Evolutionary conservation across 2,797 vertebrate genomes (phyloP), one percentile per base, ranked within the genome.

Genomic region (Salarias fasciatus): DNA sequence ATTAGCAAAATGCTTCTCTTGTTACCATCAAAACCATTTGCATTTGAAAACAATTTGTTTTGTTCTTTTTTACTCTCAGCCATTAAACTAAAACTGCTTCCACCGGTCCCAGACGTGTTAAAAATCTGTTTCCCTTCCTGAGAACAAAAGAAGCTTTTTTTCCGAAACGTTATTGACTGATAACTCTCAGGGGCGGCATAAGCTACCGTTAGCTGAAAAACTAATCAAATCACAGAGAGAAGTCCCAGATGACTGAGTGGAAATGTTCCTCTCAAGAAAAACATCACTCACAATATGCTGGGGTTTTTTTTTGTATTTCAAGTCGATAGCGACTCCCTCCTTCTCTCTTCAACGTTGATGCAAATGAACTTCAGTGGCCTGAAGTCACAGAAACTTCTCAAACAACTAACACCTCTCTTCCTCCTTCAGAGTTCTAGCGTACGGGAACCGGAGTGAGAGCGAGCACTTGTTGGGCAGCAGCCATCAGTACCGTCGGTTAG

Each of bases 111-210:
- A n/a, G n/a, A n/a, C n/a, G n/a, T n/a, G n/a, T n/a, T n/a, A n/a
- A 43, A 37, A 6, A 5, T 38, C 49, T 61, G 14, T 45, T 24
- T n/a, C 29, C 4, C 29, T 18, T 36, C n/a, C 28, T 30, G 8
- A 41, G 54, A 62, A 52, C 63, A 75, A 40, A 63, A 36, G 24
- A 44, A 76, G 73, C 49, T 79, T 54, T 66, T 83, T 37, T 38
- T 53, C 48, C 50, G 55, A 68, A 43, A 10, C 29, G 48, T 14
- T n/a, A 57, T 42, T 46, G 62, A 60, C 4, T 11, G 15, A 73
- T 46, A 33, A 55, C 42, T 43, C 43, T 59, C 45, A 0, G 18
- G 18, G 3, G 56, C 49, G 62, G 51, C 4, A 4, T 40, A 60
- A 29, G 30, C 6, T 41, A 33, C 46, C 43, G 49, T 31, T 52